A percentile compares a stretch with the other conserved stretches of the same genome.
Evolutionary conservation across 2,797 vertebrate species (phyloP).

Genomic region (Eupleurogrammus muticus): DNA sequence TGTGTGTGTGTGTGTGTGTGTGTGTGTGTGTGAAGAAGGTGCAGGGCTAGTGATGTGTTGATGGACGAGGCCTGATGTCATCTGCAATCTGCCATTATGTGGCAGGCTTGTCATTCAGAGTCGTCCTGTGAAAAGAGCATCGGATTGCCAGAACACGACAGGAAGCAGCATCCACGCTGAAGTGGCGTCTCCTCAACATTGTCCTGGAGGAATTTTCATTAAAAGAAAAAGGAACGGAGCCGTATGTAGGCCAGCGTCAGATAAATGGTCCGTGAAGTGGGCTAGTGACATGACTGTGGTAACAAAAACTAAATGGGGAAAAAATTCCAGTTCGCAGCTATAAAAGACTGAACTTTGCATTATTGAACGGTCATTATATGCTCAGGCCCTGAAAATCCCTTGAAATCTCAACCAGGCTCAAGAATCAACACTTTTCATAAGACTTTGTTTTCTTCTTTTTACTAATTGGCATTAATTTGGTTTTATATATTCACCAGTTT

Average conservation of each 20-base stretch:
- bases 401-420: too few relatives aligned
- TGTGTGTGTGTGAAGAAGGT: slow-evolving; percentile 11
- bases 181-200: slow-evolving; percentile 15
- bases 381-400: neutral
- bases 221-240: slow-evolving; percentile 3
- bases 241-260: slow-evolving; percentile 11
- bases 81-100: slow-evolving; percentile 49
- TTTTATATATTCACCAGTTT: too few relatives aligned
- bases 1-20: slow-evolving; percentile 25
- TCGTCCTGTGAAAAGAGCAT: slow-evolving; percentile 8
- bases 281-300: neutral
- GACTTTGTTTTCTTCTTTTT: too few relatives aligned
- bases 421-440: too few relatives aligned
- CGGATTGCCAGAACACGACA: slow-evolving; percentile 17
- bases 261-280: slow-evolving; percentile 7
- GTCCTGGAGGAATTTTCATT: slow-evolving; percentile 16
- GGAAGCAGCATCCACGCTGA: slow-evolving; percentile 13
- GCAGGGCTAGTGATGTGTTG: slow-evolving; percentile 35
- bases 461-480: too few relatives aligned
- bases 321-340: neutral
- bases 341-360: neutral
- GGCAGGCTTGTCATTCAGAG: slow-evolving; percentile 21
- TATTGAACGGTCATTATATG: slow-evolving; percentile 18
- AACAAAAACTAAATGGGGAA: neutral
- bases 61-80: slow-evolving; percentile 54